phyloP scores from a whole-genome alignment of 2,113 vertebrate species.

The Donacobius atricapilla region DNA sequence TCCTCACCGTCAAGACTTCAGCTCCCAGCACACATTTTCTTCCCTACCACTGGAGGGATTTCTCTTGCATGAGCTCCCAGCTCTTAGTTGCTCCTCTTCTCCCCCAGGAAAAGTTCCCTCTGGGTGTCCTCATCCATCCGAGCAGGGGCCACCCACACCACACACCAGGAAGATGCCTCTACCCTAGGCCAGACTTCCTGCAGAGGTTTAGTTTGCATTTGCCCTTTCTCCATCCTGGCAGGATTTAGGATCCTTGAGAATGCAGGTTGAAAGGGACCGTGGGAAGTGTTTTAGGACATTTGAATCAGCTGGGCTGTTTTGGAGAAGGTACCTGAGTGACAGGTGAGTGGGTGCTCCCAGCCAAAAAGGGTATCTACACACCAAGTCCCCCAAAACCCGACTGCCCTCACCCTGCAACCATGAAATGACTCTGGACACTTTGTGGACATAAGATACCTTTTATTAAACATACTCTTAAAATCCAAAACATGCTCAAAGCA shows the following conservation, averaged over 20 bases:
- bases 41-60: not conserved
- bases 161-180: not conserved
- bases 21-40: not conserved
- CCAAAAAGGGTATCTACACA: not conserved
- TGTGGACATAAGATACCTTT: not conserved
- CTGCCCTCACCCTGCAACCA: not conserved
- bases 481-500: conserved; percentile 55
- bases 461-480: conserved; percentile 55
- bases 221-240: not conserved
- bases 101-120: not conserved
- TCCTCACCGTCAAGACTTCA: not conserved
- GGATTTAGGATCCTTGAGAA: not conserved
- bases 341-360: not conserved
- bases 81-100: not conserved
- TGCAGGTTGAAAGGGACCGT: not conserved
- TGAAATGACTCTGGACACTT: fast-evolving
- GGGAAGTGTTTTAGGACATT: not conserved
- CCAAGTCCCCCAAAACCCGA: fast-evolving
- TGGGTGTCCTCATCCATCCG: not conserved
- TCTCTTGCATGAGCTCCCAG: not conserved
- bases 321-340: not conserved
- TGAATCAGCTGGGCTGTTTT: not conserved
- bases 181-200: not conserved
- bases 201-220: not conserved
- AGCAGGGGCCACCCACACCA: not conserved